Base-by-base conservation (phyloP, 2,888 invertebrate species). In the Drosophila falleni region DNA sequence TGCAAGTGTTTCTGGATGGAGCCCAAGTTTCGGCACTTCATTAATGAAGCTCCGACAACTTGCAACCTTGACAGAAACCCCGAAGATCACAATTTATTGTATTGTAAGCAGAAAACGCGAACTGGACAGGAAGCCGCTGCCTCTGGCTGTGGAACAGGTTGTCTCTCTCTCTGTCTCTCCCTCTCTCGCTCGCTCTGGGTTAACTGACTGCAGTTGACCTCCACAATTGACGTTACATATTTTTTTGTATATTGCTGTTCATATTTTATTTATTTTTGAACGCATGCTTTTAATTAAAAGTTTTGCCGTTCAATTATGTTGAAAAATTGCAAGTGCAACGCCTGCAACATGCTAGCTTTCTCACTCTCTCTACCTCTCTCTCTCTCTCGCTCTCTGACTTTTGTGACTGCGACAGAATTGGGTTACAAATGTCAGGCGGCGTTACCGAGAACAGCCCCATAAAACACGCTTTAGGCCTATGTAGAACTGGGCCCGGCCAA, bases 11-110 rank as follows among this genome's bases (percentile, higher is more conserved):
- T 33, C 55, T 42, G 44, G 53, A 29, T 46, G 39, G 80, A 79
- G 85, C 78, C 89, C 89, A 80, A 60, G 89, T 86, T 83, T 88
- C 84, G 84, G 87, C 89, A 86, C 84, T 86, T 86, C 89, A 86
- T 86, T 89, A 86, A 88, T 86, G 86, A 86, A 80, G 89, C 71
- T 47, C 63, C 39, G 63, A 71, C 64, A 69, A 31, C 51, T 50
- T 35, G 56, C 80, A 83, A 74, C 82, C 83, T 84, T 84, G 83
- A 67, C 78, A 80, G 85, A 80, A 19, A n/a, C n/a, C 78, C 66
- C 77, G 64, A 64, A 63, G 37, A 42, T 15, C 58, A 50, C 60
- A 79, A 79, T 88, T 88, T 88, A 82, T 85, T 62, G 69, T 58
- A 79, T 70, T 75, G 80, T 75, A 62, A 79, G 62, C 76, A 75